These are phyloP conservation scores for Otus scops DNA, from an alignment of 2,797 vertebrate species.

Conservation along the genomic window DNA sequence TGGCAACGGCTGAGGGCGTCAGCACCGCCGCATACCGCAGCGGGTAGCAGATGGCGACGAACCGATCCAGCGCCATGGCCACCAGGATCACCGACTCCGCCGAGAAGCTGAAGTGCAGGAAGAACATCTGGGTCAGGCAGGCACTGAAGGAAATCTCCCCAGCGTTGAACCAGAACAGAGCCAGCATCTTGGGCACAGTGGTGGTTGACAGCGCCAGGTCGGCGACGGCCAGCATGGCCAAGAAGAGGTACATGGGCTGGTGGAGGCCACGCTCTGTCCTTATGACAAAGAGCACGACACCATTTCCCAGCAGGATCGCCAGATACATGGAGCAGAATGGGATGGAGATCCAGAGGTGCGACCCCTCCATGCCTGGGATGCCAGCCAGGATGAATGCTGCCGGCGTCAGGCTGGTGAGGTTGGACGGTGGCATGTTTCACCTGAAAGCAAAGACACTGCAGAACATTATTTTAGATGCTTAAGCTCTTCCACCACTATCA, in stretches of 20 bases:
- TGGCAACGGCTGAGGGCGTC: constrained; percentile 1
- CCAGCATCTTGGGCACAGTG: constrained; percentile 71
- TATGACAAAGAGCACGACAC: background rate
- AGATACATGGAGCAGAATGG: background rate
- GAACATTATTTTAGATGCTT: rapidly evolving
- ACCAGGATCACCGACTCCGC: constrained; percentile 63
- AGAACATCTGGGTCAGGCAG: constrained; percentile 76
- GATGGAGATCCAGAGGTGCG: background rate
- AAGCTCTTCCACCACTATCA: background rate
- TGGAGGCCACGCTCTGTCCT: constrained; percentile 28
- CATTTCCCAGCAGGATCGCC: background rate
- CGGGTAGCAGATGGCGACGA: constrained; percentile 71
- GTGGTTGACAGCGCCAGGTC: constrained; percentile 67
- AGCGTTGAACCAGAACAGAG: constrained; percentile 49
- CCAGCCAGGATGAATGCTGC: background rate
- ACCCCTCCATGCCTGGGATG: background rate
- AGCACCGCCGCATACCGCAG: constrained; percentile 63
- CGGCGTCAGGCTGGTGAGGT: background rate
- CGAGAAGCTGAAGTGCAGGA: constrained; percentile 60
- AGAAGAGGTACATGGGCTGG: constrained; percentile 74
- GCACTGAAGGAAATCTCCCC: constrained; percentile 54
- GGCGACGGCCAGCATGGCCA: constrained; percentile 66
- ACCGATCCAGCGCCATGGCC: constrained; percentile 74
- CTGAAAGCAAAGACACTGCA: background rate
- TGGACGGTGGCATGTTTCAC: background rate